These are phyloP conservation scores for Plestiodon gilberti DNA, from an alignment of 2,113 vertebrate genomes.

Conservation along the genomic window DNA sequence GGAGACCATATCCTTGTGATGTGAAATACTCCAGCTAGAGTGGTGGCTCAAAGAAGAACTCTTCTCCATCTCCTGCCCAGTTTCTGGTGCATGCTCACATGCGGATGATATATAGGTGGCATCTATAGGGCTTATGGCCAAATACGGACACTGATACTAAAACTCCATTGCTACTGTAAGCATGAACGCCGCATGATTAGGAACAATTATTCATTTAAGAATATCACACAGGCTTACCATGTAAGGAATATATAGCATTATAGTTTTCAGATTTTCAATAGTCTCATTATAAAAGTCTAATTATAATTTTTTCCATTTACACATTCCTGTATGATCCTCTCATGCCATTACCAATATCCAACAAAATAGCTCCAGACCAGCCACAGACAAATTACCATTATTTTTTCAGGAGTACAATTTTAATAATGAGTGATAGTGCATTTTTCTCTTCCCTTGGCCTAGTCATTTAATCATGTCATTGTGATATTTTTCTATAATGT, in stretches of 20 bases:
- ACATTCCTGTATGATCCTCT: neutral
- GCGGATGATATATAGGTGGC: no score
- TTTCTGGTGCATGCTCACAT: no score
- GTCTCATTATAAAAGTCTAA: neutral
- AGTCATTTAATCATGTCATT: neutral
- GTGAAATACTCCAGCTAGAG: no score
- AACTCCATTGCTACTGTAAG: neutral
- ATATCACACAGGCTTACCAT: neutral
- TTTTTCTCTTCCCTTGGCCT: constrained; percentile 15
- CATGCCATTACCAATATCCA: neutral
- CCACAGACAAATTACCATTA: neutral
- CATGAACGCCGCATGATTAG: neutral
- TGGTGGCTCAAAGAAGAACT: no score
- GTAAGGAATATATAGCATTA: neutral
- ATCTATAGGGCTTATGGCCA: no score
- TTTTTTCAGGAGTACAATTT: neutral
- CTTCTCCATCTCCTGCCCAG: no score
- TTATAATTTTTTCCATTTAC: constrained; percentile 14
- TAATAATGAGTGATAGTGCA: constrained; percentile 23
- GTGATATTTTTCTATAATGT: neutral
- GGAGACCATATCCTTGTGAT: no score
- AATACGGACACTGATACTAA: neutral
- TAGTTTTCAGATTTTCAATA: neutral
- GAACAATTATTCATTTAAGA: neutral
- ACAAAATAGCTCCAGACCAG: neutral